Evolutionary conservation across 2,888 invertebrate species (phyloP).

Genomic region (Brenthis hecate): DNA sequence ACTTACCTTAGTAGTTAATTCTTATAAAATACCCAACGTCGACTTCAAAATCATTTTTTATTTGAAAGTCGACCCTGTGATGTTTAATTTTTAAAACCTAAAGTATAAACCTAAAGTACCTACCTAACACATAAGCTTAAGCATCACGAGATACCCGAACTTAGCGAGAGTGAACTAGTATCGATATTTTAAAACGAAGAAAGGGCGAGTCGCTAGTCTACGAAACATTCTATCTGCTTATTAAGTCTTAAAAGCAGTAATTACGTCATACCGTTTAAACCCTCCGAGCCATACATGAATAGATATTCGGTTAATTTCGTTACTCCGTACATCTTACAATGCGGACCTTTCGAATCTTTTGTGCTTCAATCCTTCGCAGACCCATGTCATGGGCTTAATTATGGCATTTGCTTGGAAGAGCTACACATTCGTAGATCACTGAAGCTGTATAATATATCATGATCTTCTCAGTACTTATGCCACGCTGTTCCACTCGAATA

Average conservation of each 20-base stretch:
- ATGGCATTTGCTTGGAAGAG: constrained; percentile 15
- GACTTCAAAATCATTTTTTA: too few species aligned
- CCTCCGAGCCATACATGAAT: not conserved
- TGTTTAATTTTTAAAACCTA: too few species aligned
- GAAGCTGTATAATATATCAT: not conserved
- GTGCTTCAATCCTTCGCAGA: constrained; percentile 15
- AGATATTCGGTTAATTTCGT: constrained; percentile 15
- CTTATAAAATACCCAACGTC: too few species aligned
- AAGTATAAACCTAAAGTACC: too few species aligned
- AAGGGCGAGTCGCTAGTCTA: too few species aligned
- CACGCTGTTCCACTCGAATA: not conserved
- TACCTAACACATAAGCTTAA: too few species aligned
- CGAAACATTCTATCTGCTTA: too few species aligned
- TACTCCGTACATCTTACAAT: constrained; percentile 9
- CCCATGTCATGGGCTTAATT: constrained; percentile 28
- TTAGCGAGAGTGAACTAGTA: too few species aligned
- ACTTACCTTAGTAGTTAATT: too few species aligned
- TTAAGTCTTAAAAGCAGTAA: not conserved
- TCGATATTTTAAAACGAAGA: too few species aligned
- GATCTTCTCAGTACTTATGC: constrained; percentile 2
- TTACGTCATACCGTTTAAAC: constrained; percentile 1
- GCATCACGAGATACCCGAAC: too few species aligned
- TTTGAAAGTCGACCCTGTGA: too few species aligned
- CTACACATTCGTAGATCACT: constrained; percentile 1
- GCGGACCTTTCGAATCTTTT: constrained; percentile 14